Percentiles rank a stretch among this genome's conserved stretches.
These are phyloP conservation scores for Pseudomyrmex pallidus DNA, from an alignment of 1,140 invertebrate species.

Conservation along the genomic window DNA sequence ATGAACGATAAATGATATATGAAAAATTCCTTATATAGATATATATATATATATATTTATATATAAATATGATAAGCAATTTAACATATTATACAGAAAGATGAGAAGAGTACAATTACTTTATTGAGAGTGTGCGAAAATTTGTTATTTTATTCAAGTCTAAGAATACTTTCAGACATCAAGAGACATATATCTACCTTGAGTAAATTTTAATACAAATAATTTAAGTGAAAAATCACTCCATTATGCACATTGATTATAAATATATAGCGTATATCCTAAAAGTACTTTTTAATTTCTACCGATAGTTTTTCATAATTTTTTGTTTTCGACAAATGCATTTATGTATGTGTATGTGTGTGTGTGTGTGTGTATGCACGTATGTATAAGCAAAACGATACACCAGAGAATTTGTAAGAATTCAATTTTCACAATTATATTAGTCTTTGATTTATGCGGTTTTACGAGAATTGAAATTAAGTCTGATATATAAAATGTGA, in stretches of 20 bases:
- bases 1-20: background rate
- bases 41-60: background rate
- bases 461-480: too few relatives aligned
- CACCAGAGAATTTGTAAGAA: too few relatives aligned
- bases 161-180: slow-evolving; percentile 16
- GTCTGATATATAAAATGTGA: too few relatives aligned
- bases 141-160: slow-evolving; percentile 20
- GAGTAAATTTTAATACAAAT: slow-evolving; percentile 33
- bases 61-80: slow-evolving; percentile 16
- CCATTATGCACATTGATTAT: background rate
- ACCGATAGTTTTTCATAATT: too few relatives aligned
- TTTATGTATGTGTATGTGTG: too few relatives aligned
- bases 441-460: too few relatives aligned
- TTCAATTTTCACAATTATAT: too few relatives aligned
- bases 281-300: background rate
- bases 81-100: background rate
- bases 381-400: too few relatives aligned
- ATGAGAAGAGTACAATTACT: slow-evolving; percentile 20
- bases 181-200: background rate
- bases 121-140: background rate
- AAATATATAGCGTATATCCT: slow-evolving; percentile 5
- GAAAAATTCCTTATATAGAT: slow-evolving; percentile 8
- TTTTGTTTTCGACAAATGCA: too few relatives aligned
- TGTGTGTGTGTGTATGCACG: too few relatives aligned
- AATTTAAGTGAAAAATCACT: background rate